Conservation (phyloP, 2,797 vertebrate genomes). For the Choloepus didactylus region DNA sequence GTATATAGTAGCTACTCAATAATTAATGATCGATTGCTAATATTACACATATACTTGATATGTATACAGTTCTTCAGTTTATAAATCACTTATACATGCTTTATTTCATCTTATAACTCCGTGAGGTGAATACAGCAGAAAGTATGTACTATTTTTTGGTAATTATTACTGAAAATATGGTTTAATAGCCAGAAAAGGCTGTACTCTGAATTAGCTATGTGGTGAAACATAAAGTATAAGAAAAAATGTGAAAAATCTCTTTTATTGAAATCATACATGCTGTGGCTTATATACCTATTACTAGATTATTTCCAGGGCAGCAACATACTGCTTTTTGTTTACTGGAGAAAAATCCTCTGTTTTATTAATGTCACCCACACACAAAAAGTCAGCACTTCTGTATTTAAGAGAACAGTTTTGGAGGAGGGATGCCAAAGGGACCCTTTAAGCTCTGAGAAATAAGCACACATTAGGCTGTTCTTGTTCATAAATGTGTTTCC, state of each 20-base stretch:
- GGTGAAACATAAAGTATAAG: neutral
- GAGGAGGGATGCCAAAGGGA: neutral
- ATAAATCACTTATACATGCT: neutral
- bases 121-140: neutral
- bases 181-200: neutral
- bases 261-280: neutral
- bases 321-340: neutral
- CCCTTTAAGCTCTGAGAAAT: fast-evolving
- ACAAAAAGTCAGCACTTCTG: neutral
- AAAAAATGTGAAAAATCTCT: neutral
- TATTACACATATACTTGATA: neutral
- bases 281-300: neutral
- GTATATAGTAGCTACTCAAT: neutral
- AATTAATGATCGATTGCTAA: neutral
- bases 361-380: neutral
- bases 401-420: neutral
- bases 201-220: neutral
- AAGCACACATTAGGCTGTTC: neutral
- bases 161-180: neutral
- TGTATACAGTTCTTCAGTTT: neutral
- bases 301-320: neutral
- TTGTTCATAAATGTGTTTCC: neutral
- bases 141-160: neutral
- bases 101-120: neutral
- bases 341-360: neutral